Base-by-base conservation (phyloP, 1,140 invertebrate genomes). In the Myzus persicae region DNA sequence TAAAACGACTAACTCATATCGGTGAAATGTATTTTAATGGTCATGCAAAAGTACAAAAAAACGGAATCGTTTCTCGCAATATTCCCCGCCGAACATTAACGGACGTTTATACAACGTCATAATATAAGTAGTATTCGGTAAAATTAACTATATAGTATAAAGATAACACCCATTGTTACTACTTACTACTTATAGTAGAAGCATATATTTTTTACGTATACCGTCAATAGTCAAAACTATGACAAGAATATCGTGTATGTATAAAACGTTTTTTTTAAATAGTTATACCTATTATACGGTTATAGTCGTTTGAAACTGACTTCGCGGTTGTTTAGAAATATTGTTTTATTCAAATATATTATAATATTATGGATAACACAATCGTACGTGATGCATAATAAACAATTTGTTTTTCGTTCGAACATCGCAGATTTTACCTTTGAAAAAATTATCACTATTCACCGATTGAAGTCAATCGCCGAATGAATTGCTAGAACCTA, bases 341-440 rank as follows among this genome's bases (percentile, higher is more conserved):
- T 76, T 76, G 59, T 76, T 76, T 76, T 76, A 76, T 76, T 76
- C n/a, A 76, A 76, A 76, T 76, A n/a, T 76, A 76, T 76, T 76
- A 76, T 76, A 76, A 76, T 76, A 76, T 76, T 76, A 76, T 76
- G 59, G 31, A 76, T 76, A 5, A 6, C 31, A 76, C 4, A 9
- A n/a, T 76, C 31, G 59, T 76, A n/a, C 59, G 59, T 76, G 59
- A n/a, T 4, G 31, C 11, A n/a, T n/a, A 76, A 76, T 76, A 76
- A 76, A n/a, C n/a, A 76, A 76, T 76, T 76, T 76, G n/a, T 76
- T 76, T 40, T 82, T 82, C 81, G 36, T 38, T 82, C 38, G 2
- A 38, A 82, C 81, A 18, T 40, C 81, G 38, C 36, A 2, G 38
- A 82, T 40, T 38, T n/a, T 76, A 76, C 31, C 59, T 76, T 76